Base-by-base conservation (phyloP, 2,888 invertebrate genomes). In the Crossocerus cetratus region DNA sequence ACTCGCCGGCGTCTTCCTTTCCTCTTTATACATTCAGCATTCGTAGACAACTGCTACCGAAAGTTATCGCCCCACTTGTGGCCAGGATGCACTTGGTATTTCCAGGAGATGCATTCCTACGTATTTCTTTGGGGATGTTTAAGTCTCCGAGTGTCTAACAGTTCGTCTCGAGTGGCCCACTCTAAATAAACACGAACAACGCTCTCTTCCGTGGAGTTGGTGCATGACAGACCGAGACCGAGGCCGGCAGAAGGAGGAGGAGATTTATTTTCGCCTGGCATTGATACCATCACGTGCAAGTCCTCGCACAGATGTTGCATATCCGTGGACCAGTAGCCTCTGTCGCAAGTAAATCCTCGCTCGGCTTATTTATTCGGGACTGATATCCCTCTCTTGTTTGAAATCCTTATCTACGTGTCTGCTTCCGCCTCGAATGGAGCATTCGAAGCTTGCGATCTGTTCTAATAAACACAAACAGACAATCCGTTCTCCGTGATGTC, bases 71-170 rank as follows among this genome's bases (percentile, higher is more conserved):
- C 16, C 49, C 49, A 14, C 49, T 14, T 49, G 49, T 49, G 4
- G 16, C 16, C 8, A 16, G 49, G 49, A 16, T 49, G n/a, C 49
- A 16, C 49, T 49, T 16, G 14, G 49, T 49, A 14, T 16, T 49
- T 49, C 49, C 4, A 16, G 49, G 14, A 16, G n/a, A n/a, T 49
- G 8, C 49, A 4, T 1, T 16, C 16, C 3, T 13, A 4, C 49
- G 49, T 49, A 49, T 49, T 16, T 49, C n/a, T 49, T 49, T 13
- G 49, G 8, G 16, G 14, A 16, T 49, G 49, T 49, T 16, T 49
- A 32, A 49, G 49, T 49, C 49, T 49, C 13, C 49, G 49, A 49
- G 49, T 49, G 49, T 49, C 49, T 49, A 49, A 49, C 49, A 49
- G 16, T n/a, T 16, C n/a, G 14, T 49, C 49, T 49, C 49, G 8